Evolutionary conservation across 2,888 invertebrate genomes (phyloP), one percentile per base, ranked within the genome.

Genomic region (Mesorhabditis belari): DNA sequence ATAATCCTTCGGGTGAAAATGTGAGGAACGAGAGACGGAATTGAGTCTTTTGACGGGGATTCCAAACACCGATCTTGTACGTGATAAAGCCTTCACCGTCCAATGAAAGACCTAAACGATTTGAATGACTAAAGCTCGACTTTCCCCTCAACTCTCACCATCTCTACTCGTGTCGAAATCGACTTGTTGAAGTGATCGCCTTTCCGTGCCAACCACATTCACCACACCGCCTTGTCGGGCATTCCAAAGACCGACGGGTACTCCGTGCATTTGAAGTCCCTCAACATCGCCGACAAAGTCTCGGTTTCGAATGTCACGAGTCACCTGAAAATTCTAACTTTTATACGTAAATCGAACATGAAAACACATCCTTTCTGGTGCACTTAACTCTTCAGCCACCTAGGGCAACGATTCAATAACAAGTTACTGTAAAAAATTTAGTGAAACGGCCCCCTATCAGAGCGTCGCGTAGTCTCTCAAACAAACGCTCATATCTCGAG

Each of bases 191-290:
- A n/a, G 44, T 2, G 44, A 35, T 9, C 12, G n/a, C 12, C 71
- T 66, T 59, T 70, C 69, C 12, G 76, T 70, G 27, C 80, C 80
- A 21, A 61, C 61, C 6, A 77, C 71, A 24, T 69, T 63, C 1
- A 53, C 49, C 23, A 62, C 59, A 62, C 71, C 69, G 58, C 88
- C 88, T 62, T 88, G 86, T 6, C 88, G 87, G 77, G 93, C 93
- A 85, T 96, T 95, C 95, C 95, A 98, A 53, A 96, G 84, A 0
- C 95, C 94, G 2, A 95, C 87, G 0, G 89, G 90, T 5, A 88
- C 88, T 56, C 91, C 91, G 3, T 93, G 93, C 59, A 95, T 88
- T 74, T 88, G 87, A 3, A 98, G 83, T 64, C 91, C 92, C 80
- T 95, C 94, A 68, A 98, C 89, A 79, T 89, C 87, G 0, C 98